Evolutionary conservation across 2,113 vertebrate genomes (phyloP).

Genomic region (Eolophus roseicapilla): DNA sequence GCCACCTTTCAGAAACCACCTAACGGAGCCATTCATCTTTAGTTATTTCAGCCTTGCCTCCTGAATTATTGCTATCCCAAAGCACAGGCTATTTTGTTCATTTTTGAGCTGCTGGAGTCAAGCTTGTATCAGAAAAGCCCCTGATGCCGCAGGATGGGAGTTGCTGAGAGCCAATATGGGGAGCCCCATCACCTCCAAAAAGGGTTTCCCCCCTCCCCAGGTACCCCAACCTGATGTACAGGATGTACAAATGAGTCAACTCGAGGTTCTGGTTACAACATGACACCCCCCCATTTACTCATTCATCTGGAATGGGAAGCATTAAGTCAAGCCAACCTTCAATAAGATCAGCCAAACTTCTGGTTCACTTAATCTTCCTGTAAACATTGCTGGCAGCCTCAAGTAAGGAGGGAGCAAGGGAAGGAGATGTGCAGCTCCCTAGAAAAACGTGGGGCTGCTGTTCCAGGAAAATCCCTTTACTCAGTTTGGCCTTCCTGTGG

Average conservation of each 20-base stretch:
- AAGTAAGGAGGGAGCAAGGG: neutral
- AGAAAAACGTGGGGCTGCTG: neutral
- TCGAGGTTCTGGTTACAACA: neutral
- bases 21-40: neutral
- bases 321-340: neutral
- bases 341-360: neutral
- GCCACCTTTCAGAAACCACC: neutral
- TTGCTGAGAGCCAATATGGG: neutral
- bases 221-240: neutral
- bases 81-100: neutral
- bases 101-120: neutral
- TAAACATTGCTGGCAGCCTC: neutral
- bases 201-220: neutral
- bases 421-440: neutral
- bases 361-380: neutral
- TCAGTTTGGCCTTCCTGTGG: neutral
- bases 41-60: conserved; percentile 2
- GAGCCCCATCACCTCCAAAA: neutral
- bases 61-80: neutral
- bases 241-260: neutral
- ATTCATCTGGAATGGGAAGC: neutral
- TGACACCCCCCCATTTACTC: neutral
- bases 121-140: neutral
- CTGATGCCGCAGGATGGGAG: too few relatives aligned
- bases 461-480: neutral